Evolutionary conservation across 2,113 vertebrate species (phyloP).

Genomic region (Corythornis cristatus): DNA sequence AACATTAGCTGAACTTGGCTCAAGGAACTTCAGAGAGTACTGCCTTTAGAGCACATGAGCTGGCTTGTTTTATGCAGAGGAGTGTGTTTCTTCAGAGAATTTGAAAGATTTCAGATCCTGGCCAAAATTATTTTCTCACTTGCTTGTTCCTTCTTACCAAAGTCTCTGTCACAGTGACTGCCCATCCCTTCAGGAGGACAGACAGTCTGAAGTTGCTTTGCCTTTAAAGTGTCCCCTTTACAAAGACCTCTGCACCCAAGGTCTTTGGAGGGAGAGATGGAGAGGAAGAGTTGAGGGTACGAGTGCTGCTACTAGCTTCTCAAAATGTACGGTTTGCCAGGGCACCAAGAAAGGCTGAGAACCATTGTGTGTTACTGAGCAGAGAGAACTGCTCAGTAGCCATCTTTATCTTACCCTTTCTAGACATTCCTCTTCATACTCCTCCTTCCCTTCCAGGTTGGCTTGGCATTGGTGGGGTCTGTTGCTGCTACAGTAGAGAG

Average conservation of each 20-base stretch:
- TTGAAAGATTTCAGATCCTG: background rate
- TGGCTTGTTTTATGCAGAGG: background rate
- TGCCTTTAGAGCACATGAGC: background rate
- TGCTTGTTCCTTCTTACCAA: background rate
- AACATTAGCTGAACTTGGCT: background rate
- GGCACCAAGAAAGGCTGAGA: background rate
- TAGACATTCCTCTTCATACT: background rate
- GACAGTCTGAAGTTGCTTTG: background rate
- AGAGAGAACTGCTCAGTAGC: background rate
- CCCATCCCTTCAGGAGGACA: background rate
- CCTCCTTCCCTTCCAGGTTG: background rate
- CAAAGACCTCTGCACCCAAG: background rate
- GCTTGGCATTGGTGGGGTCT: background rate
- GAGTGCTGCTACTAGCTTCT: background rate
- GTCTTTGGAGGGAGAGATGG: background rate
- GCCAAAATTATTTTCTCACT: background rate
- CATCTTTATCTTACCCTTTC: background rate
- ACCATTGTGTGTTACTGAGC: background rate
- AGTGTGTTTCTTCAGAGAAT: background rate
- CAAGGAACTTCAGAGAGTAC: background rate
- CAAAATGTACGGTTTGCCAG: background rate
- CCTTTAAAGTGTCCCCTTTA: background rate
- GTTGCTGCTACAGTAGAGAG: background rate
- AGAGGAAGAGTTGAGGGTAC: background rate
- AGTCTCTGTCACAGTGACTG: background rate